These are phyloP conservation scores for Drosophila borealis DNA, from an alignment of 2,888 invertebrate genomes.

Conservation along the genomic window DNA sequence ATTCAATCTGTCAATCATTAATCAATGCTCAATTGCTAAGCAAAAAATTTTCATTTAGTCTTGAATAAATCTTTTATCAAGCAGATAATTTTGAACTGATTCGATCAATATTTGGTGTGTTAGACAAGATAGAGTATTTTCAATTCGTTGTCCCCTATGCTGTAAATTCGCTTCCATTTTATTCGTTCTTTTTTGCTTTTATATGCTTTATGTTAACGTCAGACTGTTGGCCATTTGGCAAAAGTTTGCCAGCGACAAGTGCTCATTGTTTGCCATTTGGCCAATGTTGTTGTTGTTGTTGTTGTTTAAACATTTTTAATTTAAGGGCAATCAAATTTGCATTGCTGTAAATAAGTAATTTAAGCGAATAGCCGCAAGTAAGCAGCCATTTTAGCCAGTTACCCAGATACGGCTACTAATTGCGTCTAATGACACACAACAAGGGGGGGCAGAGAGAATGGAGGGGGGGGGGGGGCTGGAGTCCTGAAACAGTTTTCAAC, in stretches of 20 bases:
- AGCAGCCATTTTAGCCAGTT: conserved; percentile 42
- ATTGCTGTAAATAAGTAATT: conserved; percentile 73
- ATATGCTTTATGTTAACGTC: conserved; percentile 34
- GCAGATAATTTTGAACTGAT: too few relatives aligned
- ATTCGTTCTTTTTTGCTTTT: conserved; percentile 19
- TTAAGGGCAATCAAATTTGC: conserved; percentile 74
- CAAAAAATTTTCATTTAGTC: too few relatives aligned
- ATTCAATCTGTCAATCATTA: too few relatives aligned
- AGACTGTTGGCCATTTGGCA: conserved; percentile 62
- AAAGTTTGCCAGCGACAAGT: conserved; percentile 71
- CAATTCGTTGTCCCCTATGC: neutral
- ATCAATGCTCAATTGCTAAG: too few relatives aligned
- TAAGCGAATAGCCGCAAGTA: conserved; percentile 56
- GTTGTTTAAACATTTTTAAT: conserved; percentile 60
- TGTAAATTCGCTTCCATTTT: neutral
- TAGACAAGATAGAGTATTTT: neutral
- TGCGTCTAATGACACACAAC: conserved; percentile 61
- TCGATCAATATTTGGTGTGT: neutral
- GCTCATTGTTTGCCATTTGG: conserved; percentile 67
- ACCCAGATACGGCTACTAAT: conserved; percentile 57
- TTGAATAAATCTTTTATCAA: too few relatives aligned
- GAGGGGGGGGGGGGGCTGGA: neutral
- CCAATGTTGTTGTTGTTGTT: conserved; percentile 20
- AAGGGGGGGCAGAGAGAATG: neutral
- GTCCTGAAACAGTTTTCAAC: too few relatives aligned